Evolutionary conservation across 2,797 vertebrate genomes (phyloP).

Genomic region (Dryobates pubescens): DNA sequence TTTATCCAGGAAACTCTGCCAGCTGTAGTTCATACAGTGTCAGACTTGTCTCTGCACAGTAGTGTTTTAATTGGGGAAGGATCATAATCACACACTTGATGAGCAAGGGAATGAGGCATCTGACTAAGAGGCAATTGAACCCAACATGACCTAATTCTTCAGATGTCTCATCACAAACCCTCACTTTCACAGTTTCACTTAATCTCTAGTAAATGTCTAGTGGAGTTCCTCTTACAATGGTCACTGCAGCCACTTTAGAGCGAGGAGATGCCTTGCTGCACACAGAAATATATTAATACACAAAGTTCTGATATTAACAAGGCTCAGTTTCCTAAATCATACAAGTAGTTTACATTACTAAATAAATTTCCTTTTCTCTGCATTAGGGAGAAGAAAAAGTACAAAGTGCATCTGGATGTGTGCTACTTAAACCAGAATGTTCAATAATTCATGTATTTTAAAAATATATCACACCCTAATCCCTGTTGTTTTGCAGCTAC

Average conservation of each 20-base stretch:
- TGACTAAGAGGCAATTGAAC: constrained; percentile 25
- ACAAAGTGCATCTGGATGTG: background rate
- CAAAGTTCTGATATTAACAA: background rate
- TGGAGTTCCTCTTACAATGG: background rate
- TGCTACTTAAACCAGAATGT: background rate
- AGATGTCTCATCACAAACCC: background rate
- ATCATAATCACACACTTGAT: background rate
- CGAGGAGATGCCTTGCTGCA: background rate
- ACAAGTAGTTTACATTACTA: background rate
- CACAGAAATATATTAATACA: background rate
- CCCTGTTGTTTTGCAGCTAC: background rate
- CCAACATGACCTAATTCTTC: constrained; percentile 30
- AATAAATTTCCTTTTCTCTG: background rate
- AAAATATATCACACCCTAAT: background rate
- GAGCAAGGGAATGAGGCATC: background rate
- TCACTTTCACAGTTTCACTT: constrained; percentile 13
- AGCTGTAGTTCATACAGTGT: background rate
- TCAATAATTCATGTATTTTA: background rate
- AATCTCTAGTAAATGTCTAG: background rate
- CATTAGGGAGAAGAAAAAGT: background rate
- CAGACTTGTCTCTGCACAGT: background rate
- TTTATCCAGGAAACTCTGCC: background rate
- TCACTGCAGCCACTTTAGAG: background rate
- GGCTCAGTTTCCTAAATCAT: background rate
- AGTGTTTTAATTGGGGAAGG: constrained; percentile 35